Evolutionary conservation across 2,797 vertebrate genomes (phyloP), one percentile per base, ranked within the genome.

Genomic region (Halcyon leucocephala): DNA sequence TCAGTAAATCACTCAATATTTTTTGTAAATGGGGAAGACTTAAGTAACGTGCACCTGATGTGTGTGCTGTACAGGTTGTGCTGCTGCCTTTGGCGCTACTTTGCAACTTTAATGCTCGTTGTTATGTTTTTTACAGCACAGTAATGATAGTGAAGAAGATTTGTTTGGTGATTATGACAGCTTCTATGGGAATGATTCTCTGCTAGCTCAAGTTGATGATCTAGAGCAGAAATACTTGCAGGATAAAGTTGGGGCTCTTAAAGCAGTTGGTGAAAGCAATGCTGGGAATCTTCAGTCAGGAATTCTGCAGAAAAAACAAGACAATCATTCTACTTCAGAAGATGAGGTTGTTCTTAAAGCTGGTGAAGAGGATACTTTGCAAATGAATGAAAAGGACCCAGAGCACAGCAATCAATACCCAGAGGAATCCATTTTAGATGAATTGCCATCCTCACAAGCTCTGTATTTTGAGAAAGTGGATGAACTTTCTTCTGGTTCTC

Each of bases 101-200:
- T 10, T 4, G 3, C 25, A 16, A 9, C 8, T 10, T 9, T 65
- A 39, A 48, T 42, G 5, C n/a, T 14, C 49, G 7, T 55, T 78
- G 55, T 11, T 70, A 65, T 94, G 79, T 93, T 94, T 79, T 94
- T 81, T 94, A 14, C 97, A 99, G 99, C 97, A 70, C 78, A 96
- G 97, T 49, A 98, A 98, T 10, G 98, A 99, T 12, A 98, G 98
- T 6, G 98, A 97, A 20, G 99, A 99, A 83, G 99, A 99, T 74
- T 83, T 99, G 62, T 99, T 99, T 79, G 99, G 98, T 1, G 98
- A 98, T 89, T 99, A 98, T 55, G 99, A 99, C 95, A 99, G 99
- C 95, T 98, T 99, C 91, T 97, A 95, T 78, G 98, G 97, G 60
- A 98, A 98, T 44, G 91, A 97, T 77, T 99, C 99, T 10, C 87